Conservation (phyloP, 1,140 invertebrate species). For the Vanessa atalanta region DNA sequence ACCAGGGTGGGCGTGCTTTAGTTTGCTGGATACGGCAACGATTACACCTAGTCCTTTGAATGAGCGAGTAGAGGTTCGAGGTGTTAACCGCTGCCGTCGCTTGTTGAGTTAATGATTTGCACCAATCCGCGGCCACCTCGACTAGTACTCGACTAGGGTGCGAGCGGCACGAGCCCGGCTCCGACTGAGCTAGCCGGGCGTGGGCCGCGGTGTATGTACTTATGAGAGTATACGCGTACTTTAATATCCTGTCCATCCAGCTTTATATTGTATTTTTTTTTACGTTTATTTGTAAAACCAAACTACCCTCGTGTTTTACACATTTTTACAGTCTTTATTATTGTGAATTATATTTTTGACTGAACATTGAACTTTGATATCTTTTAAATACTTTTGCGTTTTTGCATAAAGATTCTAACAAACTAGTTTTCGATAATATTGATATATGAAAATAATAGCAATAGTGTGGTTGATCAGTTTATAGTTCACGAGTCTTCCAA, state of each 20-base stretch:
- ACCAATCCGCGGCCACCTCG: slow-evolving; percentile 8
- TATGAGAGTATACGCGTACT: slow-evolving; percentile 9
- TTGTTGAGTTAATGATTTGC: neutral
- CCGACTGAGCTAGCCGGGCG: neutral
- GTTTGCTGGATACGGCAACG: no score
- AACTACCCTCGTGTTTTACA: neutral
- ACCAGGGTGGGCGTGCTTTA: no score
- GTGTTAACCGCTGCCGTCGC: no score
- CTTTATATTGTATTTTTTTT: slow-evolving; percentile 9
- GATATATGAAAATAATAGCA: slow-evolving; percentile 11
- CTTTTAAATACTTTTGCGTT: neutral
- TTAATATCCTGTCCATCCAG: slow-evolving; percentile 4
- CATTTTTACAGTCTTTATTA: neutral
- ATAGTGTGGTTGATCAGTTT: slow-evolving; percentile 1
- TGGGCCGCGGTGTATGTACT: neutral
- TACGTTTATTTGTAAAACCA: neutral
- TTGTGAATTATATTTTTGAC: neutral
- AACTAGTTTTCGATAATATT: slow-evolving; percentile 10
- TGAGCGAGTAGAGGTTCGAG: no score
- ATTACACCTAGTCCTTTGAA: no score
- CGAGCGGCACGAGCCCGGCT: neutral
- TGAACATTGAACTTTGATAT: neutral
- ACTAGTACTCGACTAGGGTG: slow-evolving; percentile 14
- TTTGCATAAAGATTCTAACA: neutral
- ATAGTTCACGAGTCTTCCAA: slow-evolving; percentile 9